Percentiles rank a stretch among this genome's conserved stretches.
Evolutionary conservation across 2,797 vertebrate genomes (phyloP).

Genomic region (Poeciliopsis presidionis): DNA sequence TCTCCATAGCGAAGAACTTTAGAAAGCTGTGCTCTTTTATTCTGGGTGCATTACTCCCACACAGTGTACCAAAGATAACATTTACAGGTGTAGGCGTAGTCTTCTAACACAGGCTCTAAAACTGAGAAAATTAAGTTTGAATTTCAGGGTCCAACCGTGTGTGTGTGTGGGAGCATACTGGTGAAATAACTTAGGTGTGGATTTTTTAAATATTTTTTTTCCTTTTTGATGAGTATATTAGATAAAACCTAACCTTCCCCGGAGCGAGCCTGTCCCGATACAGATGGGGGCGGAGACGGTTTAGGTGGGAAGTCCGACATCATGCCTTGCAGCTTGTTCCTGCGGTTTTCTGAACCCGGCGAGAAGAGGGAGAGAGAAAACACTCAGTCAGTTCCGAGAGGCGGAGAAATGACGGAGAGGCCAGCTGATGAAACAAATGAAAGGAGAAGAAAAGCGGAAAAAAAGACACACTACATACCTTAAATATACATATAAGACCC

Average conservation of each 20-base stretch:
- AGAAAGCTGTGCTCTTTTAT: constrained; percentile 18
- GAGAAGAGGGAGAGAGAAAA: constrained; percentile 74
- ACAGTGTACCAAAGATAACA: constrained; percentile 31
- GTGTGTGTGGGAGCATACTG: constrained; percentile 9
- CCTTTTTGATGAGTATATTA: not conserved
- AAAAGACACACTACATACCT: constrained; percentile 37
- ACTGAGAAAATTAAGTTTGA: constrained; percentile 20
- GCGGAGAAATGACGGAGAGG: constrained; percentile 34
- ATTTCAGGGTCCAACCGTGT: not conserved
- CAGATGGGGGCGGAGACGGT: constrained; percentile 80
- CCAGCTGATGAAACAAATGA: constrained; percentile 42
- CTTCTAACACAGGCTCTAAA: constrained; percentile 28
- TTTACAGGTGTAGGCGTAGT: constrained; percentile 36
- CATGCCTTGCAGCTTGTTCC: constrained; percentile 90
- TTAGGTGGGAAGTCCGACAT: constrained; percentile 89
- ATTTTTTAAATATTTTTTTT: not conserved
- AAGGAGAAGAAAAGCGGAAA: constrained; percentile 22
- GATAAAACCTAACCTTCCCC: constrained; percentile 83
- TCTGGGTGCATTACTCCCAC: constrained; percentile 36
- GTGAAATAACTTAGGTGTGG: not conserved
- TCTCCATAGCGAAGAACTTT: not conserved
- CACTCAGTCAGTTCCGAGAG: constrained; percentile 70
- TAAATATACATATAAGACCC: constrained; percentile 20
- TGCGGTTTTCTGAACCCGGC: constrained; percentile 84
- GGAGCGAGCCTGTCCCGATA: constrained; percentile 82